Percentiles rank a stretch among this genome's conserved stretches.
These are phyloP conservation scores for Caenorhabditis sp. DNA, from an alignment of 2,888 invertebrate genomes.

Conservation along the genomic window DNA sequence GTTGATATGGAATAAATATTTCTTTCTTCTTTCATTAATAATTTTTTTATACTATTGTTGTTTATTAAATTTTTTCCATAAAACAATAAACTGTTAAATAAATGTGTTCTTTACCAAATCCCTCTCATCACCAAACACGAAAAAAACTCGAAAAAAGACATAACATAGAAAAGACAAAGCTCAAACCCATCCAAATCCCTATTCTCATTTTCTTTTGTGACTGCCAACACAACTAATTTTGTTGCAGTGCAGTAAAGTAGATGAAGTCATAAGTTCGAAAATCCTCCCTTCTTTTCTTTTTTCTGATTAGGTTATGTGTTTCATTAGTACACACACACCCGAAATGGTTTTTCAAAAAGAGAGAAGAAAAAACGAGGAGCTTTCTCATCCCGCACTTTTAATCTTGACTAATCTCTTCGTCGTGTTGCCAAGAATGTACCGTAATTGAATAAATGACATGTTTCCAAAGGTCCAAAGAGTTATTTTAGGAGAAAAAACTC, in stretches of 20 bases:
- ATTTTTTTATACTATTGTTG: too few species aligned
- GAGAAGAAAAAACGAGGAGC: too few species aligned
- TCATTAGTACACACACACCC: slow-evolving; percentile 20
- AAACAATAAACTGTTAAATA: too few species aligned
- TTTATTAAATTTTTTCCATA: too few species aligned
- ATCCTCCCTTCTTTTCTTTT: slow-evolving; percentile 19
- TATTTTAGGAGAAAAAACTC: too few species aligned
- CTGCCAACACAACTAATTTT: slow-evolving; percentile 27
- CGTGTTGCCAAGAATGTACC: neutral
- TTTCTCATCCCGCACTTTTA: slow-evolving; percentile 16
- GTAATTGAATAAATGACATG: neutral
- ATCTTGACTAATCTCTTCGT: slow-evolving; percentile 22
- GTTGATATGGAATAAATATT: too few species aligned
- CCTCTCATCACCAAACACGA: too few species aligned
- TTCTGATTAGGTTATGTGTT: slow-evolving; percentile 39
- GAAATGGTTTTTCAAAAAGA: slow-evolving; percentile 8
- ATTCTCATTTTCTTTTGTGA: neutral
- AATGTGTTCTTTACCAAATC: too few species aligned
- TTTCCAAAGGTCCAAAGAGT: too few species aligned
- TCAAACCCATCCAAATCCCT: neutral
- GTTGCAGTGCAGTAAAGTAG: slow-evolving; percentile 21
- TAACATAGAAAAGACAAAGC: neutral
- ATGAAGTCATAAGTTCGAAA: slow-evolving; percentile 25
- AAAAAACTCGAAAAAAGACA: too few species aligned
- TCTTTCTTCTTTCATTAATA: too few species aligned